These are phyloP conservation scores for Danio tinwini DNA, from an alignment of 2,797 vertebrate species.

Conservation along the genomic window DNA sequence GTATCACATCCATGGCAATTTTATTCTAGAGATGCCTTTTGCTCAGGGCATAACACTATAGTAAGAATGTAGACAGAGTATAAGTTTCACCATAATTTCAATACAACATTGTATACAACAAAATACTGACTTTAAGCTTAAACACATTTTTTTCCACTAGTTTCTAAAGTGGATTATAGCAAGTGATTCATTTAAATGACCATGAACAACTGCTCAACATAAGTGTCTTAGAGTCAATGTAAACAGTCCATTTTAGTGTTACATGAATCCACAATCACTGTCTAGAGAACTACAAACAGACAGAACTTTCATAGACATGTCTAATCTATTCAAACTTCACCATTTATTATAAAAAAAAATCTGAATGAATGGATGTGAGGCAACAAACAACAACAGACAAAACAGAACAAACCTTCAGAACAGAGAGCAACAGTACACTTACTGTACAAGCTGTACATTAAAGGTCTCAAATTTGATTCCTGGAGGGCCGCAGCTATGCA, in stretches of 20 bases:
- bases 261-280: not conserved
- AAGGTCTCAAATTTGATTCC: too few species aligned
- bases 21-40: too few species aligned
- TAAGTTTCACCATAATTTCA: not conserved
- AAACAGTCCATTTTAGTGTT: not conserved
- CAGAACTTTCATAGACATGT: too few species aligned
- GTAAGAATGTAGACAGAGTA: not conserved
- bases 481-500: too few species aligned
- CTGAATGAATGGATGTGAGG: not conserved
- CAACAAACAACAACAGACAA: not conserved
- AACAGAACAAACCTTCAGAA: not conserved
- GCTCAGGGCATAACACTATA: not conserved
- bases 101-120: conserved; percentile 3
- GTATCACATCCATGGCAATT: too few species aligned
- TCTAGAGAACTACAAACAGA: not conserved
- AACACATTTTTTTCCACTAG: too few species aligned
- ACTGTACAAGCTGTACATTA: not conserved
- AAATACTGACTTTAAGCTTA: not conserved
- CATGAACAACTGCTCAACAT: not conserved
- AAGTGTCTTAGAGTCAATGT: not conserved
- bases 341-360: too few species aligned
- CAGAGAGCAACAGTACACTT: not conserved
- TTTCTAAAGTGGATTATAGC: not conserved
- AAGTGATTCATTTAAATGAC: conserved; percentile 14
- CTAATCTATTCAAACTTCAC: too few species aligned